Evolutionary conservation across 2,113 vertebrate genomes (phyloP).

Genomic region (Pseudonaja textilis): DNA sequence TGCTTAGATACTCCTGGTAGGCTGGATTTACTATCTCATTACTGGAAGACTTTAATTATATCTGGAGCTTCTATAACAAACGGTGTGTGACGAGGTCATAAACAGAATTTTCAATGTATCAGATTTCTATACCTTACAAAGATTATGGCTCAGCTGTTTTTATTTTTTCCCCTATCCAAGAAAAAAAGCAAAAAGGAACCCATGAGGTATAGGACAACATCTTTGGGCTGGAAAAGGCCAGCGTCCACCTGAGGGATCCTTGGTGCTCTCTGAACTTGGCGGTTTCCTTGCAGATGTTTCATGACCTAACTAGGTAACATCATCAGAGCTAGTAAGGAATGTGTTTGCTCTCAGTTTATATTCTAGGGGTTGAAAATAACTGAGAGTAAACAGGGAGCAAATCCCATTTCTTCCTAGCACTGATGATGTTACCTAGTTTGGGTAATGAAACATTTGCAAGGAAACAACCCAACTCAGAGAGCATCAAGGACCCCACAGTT

Average conservation of each 20-base stretch:
- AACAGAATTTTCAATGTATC: neutral
- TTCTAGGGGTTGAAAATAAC: neutral
- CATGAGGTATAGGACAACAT: no score
- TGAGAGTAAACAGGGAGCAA: neutral
- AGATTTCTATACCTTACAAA: rapidly evolving
- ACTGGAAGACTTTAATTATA: constrained; percentile 44
- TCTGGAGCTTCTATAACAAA: constrained; percentile 19
- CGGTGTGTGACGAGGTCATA: neutral
- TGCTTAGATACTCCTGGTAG: constrained; percentile 24
- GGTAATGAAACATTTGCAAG: neutral
- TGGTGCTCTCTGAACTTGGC: neutral
- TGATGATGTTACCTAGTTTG: neutral
- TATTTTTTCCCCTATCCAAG: neutral
- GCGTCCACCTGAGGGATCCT: no score
- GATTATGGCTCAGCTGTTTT: neutral
- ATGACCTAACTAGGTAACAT: neutral
- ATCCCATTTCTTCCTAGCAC: neutral
- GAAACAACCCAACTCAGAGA: neutral
- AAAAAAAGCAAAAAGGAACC: neutral
- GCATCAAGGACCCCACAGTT: neutral
- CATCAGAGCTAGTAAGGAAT: neutral
- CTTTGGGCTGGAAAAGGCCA: neutral
- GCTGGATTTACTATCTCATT: constrained; percentile 21
- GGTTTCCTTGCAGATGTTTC: neutral
- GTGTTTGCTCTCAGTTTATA: neutral